Evolutionary conservation across 2,888 invertebrate species (phyloP).

Genomic region (Agrilus cyanescens): DNA sequence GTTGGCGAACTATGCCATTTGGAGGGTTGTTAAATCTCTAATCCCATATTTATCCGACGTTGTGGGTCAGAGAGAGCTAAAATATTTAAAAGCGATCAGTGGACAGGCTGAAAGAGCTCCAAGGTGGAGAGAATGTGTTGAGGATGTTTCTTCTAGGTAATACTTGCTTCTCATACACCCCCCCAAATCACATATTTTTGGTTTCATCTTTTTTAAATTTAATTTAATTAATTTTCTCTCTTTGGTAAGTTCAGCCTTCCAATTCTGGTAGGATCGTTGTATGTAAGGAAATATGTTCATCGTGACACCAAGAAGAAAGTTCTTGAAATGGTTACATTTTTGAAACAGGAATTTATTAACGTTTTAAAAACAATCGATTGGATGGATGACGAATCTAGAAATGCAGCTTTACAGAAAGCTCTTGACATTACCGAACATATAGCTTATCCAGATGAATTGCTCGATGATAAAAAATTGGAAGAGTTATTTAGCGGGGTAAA

Average conservation of each 20-base stretch:
- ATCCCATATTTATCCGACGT: conserved; percentile 66
- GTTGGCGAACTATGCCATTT: conserved; percentile 78
- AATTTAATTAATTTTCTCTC: neutral
- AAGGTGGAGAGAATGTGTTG: conserved; percentile 72
- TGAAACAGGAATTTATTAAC: conserved; percentile 16
- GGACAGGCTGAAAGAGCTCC: conserved; percentile 69
- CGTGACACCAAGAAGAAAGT: conserved; percentile 12
- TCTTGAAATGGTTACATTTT: conserved; percentile 17
- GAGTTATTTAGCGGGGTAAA: conserved; percentile 32
- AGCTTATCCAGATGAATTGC: conserved; percentile 22
- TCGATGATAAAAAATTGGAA: conserved; percentile 17
- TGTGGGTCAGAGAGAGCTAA: conserved; percentile 59
- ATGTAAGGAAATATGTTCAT: conserved; percentile 48
- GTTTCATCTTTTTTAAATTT: neutral
- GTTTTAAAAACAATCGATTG: conserved; percentile 17
- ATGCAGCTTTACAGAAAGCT: conserved; percentile 16
- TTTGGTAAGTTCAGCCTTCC: conserved; percentile 39
- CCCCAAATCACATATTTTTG: neutral
- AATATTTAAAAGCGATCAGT: conserved; percentile 61
- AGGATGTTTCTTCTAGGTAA: conserved; percentile 38
- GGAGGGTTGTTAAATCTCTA: conserved; percentile 69
- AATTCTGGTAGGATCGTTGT: conserved; percentile 58
- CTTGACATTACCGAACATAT: conserved; percentile 16
- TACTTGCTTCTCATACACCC: neutral
- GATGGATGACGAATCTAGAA: conserved; percentile 20